A percentile compares a stretch with the other conserved stretches of the same genome.
Conservation (phyloP, 2,888 invertebrate genomes). For the Drosophila pseudotakahashii region DNA sequence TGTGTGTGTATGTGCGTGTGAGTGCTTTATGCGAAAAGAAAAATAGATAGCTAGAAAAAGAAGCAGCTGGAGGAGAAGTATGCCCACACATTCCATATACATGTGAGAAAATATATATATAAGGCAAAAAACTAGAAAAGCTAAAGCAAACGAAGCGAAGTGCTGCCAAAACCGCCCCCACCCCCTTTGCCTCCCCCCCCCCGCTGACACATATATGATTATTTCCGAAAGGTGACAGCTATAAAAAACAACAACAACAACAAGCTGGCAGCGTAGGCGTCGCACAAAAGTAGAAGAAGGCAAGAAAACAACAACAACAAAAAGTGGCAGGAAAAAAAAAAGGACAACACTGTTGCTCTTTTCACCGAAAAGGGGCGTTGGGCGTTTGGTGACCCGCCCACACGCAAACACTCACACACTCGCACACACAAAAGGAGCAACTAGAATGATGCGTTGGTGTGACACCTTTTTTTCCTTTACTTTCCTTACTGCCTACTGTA, state of each 20-base stretch:
- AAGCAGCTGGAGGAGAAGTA: conserved; percentile 34
- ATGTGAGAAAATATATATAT: not conserved
- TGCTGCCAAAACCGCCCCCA: conserved; percentile 58
- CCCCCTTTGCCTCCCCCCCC: conserved; percentile 6
- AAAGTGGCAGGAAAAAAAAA: conserved; percentile 48
- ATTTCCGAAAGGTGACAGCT: conserved; percentile 81
- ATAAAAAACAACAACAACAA: conserved; percentile 67
- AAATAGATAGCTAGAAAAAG: conserved; percentile 73
- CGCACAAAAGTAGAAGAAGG: conserved; percentile 58
- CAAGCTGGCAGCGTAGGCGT: conserved; percentile 23
- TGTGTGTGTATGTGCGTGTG: conserved; percentile 45
- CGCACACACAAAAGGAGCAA: conserved; percentile 36
- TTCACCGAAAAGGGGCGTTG: conserved; percentile 37
- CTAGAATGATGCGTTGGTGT: conserved; percentile 53
- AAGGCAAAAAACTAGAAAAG: conserved; percentile 66
- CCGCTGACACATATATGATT: conserved; percentile 78
- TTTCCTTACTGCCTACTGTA: conserved; percentile 7
- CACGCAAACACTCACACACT: conserved; percentile 20
- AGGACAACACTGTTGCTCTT: conserved; percentile 75
- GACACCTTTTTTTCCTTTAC: conserved; percentile 49
- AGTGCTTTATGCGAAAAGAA: conserved; percentile 76
- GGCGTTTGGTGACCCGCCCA: conserved; percentile 12
- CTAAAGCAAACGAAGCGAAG: conserved; percentile 77
- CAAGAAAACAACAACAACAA: conserved; percentile 65
- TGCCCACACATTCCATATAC: not conserved